A percentile compares a stretch with the other conserved stretches of the same genome.
Conservation (phyloP, 2,888 invertebrate species). For the Hypena proboscidalis region DNA sequence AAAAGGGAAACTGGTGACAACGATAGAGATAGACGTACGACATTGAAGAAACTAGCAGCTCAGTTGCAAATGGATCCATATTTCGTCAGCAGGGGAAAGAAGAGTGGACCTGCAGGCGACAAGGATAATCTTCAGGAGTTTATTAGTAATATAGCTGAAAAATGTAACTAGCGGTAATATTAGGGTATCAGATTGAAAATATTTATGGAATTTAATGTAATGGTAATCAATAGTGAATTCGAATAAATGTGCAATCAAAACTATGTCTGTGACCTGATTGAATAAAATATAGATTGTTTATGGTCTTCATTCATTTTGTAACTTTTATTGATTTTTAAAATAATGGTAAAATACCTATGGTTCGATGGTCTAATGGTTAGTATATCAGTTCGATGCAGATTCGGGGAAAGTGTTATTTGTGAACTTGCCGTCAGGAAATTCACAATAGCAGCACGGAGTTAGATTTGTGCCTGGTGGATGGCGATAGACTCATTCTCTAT, state of each 20-base stretch:
- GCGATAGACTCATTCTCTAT: too few relatives aligned
- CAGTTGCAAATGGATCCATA: conserved; percentile 77
- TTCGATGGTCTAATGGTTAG: too few relatives aligned
- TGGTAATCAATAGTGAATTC: conserved; percentile 25
- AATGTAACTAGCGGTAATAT: conserved; percentile 58
- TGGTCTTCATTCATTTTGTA: conserved; percentile 27
- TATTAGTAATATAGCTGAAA: conserved; percentile 59
- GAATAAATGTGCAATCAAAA: conserved; percentile 29
- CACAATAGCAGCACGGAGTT: too few relatives aligned
- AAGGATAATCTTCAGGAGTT: conserved; percentile 59
- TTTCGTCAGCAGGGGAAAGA: conserved; percentile 77
- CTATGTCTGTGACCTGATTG: conserved; percentile 41
- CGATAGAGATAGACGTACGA: conserved; percentile 71
- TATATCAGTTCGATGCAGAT: too few relatives aligned
- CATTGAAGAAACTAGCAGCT: conserved; percentile 72
- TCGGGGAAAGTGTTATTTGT: too few relatives aligned
- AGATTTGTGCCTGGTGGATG: too few relatives aligned
- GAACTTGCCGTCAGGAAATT: too few relatives aligned
- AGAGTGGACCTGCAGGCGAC: conserved; percentile 45
- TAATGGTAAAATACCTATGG: too few relatives aligned
- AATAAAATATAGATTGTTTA: conserved; percentile 55
- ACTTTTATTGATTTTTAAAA: neutral
- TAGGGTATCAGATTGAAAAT: conserved; percentile 18
- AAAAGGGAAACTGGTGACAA: conserved; percentile 66
- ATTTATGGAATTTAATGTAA: conserved; percentile 28